Percentiles rank a stretch among this genome's conserved stretches.
These are phyloP conservation scores for Syrista parreyssii DNA, from an alignment of 2,888 invertebrate genomes.

Conservation along the genomic window DNA sequence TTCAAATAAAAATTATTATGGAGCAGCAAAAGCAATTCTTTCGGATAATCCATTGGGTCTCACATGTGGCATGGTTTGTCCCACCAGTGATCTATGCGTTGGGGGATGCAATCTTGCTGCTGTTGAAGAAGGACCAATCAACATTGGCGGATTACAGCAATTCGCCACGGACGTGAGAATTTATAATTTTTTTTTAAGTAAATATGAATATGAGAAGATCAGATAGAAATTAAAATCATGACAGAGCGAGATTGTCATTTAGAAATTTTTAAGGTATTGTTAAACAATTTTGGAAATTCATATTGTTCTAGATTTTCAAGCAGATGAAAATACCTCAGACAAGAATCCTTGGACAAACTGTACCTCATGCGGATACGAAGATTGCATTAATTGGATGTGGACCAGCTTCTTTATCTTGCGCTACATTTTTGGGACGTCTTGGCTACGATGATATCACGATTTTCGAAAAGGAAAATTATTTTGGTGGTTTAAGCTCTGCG, in stretches of 20 bases:
- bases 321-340: slow-evolving; percentile 93
- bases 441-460: slow-evolving; percentile 93
- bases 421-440: slow-evolving; percentile 92
- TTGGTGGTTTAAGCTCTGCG: slow-evolving; percentile 93
- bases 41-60: slow-evolving; percentile 97
- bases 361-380: slow-evolving; percentile 71
- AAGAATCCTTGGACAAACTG: slow-evolving; percentile 75
- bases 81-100: slow-evolving; percentile 97
- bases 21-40: slow-evolving; percentile 94
- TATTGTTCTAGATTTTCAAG: slow-evolving; percentile 80
- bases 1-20: slow-evolving; percentile 98
- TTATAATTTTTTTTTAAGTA: neutral
- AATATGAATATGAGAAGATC: no score
- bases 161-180: slow-evolving; percentile 89
- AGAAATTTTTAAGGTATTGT: slow-evolving; percentile 8
- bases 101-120: slow-evolving; percentile 98
- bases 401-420: slow-evolving; percentile 96
- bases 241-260: neutral
- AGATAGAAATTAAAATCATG: neutral
- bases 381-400: slow-evolving; percentile 95
- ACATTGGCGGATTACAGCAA: slow-evolving; percentile 98
- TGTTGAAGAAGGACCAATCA: slow-evolving; percentile 96
- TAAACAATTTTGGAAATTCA: neutral
- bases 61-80: slow-evolving; percentile 98
- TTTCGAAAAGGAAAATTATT: slow-evolving; percentile 87